Evolutionary conservation across 2,113 vertebrate genomes (phyloP), one percentile per base, ranked within the genome.

Genomic region (Eudyptes chrysolophus): DNA sequence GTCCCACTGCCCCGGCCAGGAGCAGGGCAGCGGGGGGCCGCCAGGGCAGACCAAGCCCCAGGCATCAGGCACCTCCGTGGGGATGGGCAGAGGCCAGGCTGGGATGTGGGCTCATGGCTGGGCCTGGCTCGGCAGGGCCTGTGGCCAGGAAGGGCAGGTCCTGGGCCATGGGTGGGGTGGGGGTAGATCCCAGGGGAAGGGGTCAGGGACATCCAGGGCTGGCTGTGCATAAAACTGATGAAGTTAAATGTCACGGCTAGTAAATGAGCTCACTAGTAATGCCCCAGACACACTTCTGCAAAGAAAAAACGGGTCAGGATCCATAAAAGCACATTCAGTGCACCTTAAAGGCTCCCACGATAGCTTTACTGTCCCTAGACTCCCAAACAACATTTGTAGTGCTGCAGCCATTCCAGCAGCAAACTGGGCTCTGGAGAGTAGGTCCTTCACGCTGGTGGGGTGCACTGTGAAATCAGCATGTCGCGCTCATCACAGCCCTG

Each of bases 391-490:
- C 11, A 27, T 83, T 38, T 66, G 51, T 36, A 44, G 13, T 38
- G 64, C 38, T 77, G 72, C 57, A 81, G 46, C 65, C 55, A 64
- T 30, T 78, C 36, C 76, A 81, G 16, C 36, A 77, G 49, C 69
- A 92, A 82, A 94, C 72, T 55, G 27, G 60, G 52, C 64, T 95
- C 93, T 18, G 52, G 78, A 92, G 84, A 94, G 24, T 13, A 4
- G 13, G 66, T 89, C 72, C 74, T 64, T 94, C 42, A 1, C 72
- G 58, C 82, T 72, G 82, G 46, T 3, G 32, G 24, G 55, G 25
- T 48, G 11, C 7, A 40, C 75, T 92, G 71, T 52, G 30, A 97
- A 97, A 96, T 97, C 97, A 97, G 55, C 77, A 70, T 42, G 84
- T 66, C 4, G 0, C 3, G 5, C 62, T 97, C 30, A 2, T 97